Evolutionary conservation across 2,113 vertebrate genomes (phyloP), one percentile per base, ranked within the genome.

Genomic region (Megaleporinus macrocephalus): DNA sequence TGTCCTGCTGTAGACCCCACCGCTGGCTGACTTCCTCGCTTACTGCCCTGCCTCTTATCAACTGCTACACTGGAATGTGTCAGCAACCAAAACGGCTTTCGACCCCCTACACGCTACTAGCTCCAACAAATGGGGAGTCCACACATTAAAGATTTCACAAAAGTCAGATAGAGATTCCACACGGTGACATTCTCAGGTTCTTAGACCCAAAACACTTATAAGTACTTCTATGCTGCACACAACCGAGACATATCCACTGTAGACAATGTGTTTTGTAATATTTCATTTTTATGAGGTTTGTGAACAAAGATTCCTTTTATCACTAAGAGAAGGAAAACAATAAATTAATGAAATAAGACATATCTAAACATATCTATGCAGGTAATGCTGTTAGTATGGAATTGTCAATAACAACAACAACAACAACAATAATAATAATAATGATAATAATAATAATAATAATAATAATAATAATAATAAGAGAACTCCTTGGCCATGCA

Each of bases 11-110:
- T 73, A 82, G 77, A 87, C 80, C 83, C 73, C 78, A 77, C 80
- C 74, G 78, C 78, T 87, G 80, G 81, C 77, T 79, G 77, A 87
- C 83, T 85, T 82, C 86, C 84, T 87, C 74, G 70, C 83, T 80
- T n/a, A 53, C 86, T 69, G 81, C 84, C 77, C 80, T 85, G 86
- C 81, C 80, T 87, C 83, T 87, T 87, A 85, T 87, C 86, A 87
- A 83, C 55, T 49, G 30, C 75, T 61, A 62, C 80, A 16, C 77
- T 80, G 86, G 86, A 87, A 87, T 87, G 86, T 83, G 83, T 80
- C 80, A 82, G 76, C 61, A 72, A 77, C 74, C 80, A 79, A 76
- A 79, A 20, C 29, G 26, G 73, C 76, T 51, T 71, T 76, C 47
- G 44, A 69, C 68, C 76, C 72, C 62, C 72, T 30, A 49, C 30